Percentiles rank a stretch among this genome's conserved stretches.
Evolutionary conservation across 2,888 invertebrate species (phyloP).

Genomic region (Choreutis nemorana): DNA sequence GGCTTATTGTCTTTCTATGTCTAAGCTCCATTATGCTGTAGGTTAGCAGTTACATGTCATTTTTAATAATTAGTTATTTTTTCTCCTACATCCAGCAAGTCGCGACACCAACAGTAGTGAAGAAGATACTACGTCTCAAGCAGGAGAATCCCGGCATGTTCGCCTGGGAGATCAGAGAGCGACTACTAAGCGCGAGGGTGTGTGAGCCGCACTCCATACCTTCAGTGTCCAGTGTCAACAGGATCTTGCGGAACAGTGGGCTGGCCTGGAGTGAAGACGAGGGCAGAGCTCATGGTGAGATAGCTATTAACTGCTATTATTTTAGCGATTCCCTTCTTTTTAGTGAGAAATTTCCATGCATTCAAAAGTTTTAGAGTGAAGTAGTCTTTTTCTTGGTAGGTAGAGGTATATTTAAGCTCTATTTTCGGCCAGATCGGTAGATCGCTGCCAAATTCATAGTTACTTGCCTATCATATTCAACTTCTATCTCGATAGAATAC

Average conservation of each 20-base stretch:
- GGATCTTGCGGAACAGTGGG: slow-evolving; percentile 89
- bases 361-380: too few species aligned
- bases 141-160: slow-evolving; percentile 97
- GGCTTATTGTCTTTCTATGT: background rate
- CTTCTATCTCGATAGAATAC: too few species aligned
- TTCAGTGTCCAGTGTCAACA: slow-evolving; percentile 93
- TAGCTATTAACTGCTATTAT: too few species aligned
- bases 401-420: too few species aligned
- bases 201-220: slow-evolving; percentile 93
- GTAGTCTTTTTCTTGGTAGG: too few species aligned
- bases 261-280: slow-evolving; percentile 76
- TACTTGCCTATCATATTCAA: too few species aligned
- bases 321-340: too few species aligned
- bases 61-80: background rate
- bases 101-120: slow-evolving; percentile 94
- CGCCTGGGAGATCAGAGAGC: slow-evolving; percentile 96
- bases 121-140: slow-evolving; percentile 92
- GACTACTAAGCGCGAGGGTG: slow-evolving; percentile 86
- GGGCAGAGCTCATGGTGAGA: slow-evolving; percentile 38
- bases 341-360: too few species aligned
- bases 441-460: too few species aligned
- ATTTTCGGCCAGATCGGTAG: background rate
- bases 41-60: background rate
- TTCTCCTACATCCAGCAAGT: slow-evolving; percentile 78
- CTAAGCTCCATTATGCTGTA: too few species aligned